Evolutionary conservation across 1,140 invertebrate species (phyloP).

Genomic region (Hycleus cichorii): DNA sequence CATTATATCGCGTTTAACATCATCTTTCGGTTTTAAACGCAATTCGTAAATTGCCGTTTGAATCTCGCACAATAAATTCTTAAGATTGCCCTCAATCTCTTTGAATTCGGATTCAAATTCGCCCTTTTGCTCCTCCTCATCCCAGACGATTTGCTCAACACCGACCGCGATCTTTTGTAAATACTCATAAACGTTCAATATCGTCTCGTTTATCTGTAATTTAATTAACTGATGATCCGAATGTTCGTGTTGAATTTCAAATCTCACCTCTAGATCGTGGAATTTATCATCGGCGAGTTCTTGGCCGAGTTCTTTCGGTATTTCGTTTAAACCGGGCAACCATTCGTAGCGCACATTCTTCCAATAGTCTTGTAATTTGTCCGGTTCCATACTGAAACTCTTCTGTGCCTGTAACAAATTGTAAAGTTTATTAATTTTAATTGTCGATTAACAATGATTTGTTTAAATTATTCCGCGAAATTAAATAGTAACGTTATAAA

Average conservation of each 20-base stretch:
- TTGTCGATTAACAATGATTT: too few relatives aligned
- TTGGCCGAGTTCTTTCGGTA: conserved; percentile 47
- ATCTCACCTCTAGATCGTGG: conserved; percentile 40
- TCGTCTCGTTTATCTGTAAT: conserved; percentile 47
- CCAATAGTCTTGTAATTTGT: conserved; percentile 42
- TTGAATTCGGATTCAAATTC: conserved; percentile 49
- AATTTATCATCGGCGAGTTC: conserved; percentile 40
- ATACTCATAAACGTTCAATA: conserved; percentile 51
- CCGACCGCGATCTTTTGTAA: conserved; percentile 60
- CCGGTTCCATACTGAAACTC: conserved; percentile 45
- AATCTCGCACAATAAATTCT: conserved; percentile 48
- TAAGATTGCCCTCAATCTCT: conserved; percentile 50
- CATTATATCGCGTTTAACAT: conserved; percentile 54
- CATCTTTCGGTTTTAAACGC: conserved; percentile 41
- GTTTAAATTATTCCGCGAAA: too few relatives aligned
- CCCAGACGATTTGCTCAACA: conserved; percentile 58
- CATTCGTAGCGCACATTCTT: conserved; percentile 46
- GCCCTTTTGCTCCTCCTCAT: conserved; percentile 47
- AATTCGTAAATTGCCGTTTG: conserved; percentile 51
- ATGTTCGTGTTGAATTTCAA: background rate
- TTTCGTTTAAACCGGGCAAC: conserved; percentile 43
- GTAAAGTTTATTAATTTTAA: background rate
- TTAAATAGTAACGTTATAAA: too few relatives aligned
- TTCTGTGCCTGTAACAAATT: conserved; percentile 45
- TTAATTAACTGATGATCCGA: conserved; percentile 6